These are phyloP conservation scores for Drosophila littoralis DNA, from an alignment of 1,140 invertebrate species.

Conservation along the genomic window DNA sequence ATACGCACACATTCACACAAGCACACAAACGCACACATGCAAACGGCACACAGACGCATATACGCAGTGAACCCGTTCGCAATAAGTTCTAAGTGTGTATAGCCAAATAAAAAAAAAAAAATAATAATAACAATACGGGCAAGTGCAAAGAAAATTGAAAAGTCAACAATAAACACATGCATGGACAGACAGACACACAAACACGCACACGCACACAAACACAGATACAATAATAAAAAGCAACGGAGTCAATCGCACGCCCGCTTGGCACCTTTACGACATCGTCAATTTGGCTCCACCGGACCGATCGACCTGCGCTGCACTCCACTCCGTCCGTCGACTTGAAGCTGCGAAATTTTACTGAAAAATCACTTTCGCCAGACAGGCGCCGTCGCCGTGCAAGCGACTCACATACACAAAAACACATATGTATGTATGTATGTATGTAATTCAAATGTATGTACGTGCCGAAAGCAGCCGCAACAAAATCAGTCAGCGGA, in stretches of 20 bases:
- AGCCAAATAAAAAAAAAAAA: slow-evolving; percentile 12
- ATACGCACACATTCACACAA: slow-evolving; percentile 18
- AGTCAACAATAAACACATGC: slow-evolving; percentile 36
- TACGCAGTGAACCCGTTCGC: slow-evolving; percentile 34
- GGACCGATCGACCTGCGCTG: slow-evolving; percentile 46
- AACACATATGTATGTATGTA: neutral
- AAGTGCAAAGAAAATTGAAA: slow-evolving; percentile 38
- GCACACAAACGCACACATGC: slow-evolving; percentile 10
- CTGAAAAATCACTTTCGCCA: slow-evolving; percentile 58
- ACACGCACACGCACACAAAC: slow-evolving; percentile 7
- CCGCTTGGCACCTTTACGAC: slow-evolving; percentile 53
- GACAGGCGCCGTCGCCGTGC: slow-evolving; percentile 56
- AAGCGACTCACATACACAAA: slow-evolving; percentile 30
- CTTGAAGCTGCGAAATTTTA: slow-evolving; percentile 58
- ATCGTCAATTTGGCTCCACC: slow-evolving; percentile 38
- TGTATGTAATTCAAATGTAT: slow-evolving; percentile 22
- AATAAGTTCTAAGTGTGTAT: slow-evolving; percentile 35
- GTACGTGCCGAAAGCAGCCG: slow-evolving; percentile 46
- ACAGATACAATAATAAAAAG: slow-evolving; percentile 33
- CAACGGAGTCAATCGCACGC: slow-evolving; percentile 43
- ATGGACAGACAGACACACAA: slow-evolving; percentile 1
- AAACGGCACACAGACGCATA: slow-evolving; percentile 16
- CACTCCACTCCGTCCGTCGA: slow-evolving; percentile 46
- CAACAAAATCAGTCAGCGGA: slow-evolving; percentile 45
- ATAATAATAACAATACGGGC: slow-evolving; percentile 19